Evolutionary conservation across 2,888 invertebrate species (phyloP).

Genomic region (Buathra laborator): DNA sequence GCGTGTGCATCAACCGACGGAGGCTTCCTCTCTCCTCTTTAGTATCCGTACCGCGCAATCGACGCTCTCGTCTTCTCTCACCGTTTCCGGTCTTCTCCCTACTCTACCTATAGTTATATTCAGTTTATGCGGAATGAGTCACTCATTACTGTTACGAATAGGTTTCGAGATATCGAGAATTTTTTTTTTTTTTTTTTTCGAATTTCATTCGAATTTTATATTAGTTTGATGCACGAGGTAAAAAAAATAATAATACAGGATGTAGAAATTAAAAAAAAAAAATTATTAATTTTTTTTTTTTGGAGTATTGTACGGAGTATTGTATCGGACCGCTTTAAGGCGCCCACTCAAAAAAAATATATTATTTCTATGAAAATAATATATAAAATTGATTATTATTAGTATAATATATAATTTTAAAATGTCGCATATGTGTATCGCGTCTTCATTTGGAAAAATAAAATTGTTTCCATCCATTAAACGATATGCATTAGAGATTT

Average conservation of each 20-base stretch:
- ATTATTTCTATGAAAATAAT: too few relatives aligned
- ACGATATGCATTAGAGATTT: too few relatives aligned
- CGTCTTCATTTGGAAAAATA: too few relatives aligned
- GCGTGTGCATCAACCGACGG: slow-evolving; percentile 53
- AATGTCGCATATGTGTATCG: too few relatives aligned
- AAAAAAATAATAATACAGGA: neutral
- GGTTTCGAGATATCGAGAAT: neutral
- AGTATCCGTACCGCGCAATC: slow-evolving; percentile 44
- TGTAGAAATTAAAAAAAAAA: neutral
- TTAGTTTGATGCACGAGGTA: neutral
- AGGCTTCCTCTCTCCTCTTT: slow-evolving; percentile 43
- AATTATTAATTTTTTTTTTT: too few relatives aligned
- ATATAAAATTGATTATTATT: too few relatives aligned
- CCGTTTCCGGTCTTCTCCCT: slow-evolving; percentile 40
- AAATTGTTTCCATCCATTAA: too few relatives aligned
- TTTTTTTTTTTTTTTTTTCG: neutral
- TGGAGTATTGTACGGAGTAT: too few relatives aligned
- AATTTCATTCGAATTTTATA: neutral
- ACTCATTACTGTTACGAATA: neutral
- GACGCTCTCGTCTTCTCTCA: slow-evolving; percentile 52
- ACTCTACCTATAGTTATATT: neutral
- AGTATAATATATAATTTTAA: too few relatives aligned
- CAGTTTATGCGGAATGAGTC: neutral
- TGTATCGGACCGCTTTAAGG: too few relatives aligned
- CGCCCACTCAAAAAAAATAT: too few relatives aligned